Percentiles rank a stretch among this genome's conserved stretches.
Conservation (phyloP, 2,888 invertebrate species). For the Scaeva pyrastri region DNA sequence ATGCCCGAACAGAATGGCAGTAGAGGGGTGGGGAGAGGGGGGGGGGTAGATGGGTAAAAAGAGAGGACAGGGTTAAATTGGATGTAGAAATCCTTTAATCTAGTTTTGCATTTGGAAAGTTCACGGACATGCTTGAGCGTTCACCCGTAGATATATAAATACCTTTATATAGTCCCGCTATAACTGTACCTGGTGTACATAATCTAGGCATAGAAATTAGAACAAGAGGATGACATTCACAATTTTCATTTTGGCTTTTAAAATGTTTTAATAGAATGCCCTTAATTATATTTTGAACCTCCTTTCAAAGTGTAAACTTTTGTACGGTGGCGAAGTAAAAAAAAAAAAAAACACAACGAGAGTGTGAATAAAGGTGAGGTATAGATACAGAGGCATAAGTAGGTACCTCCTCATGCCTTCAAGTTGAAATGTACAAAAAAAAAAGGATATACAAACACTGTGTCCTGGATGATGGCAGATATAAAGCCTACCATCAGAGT, state of each 20-base stretch:
- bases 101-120: constrained; percentile 68
- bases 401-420: no score
- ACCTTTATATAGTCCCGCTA: background rate
- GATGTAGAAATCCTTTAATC: constrained; percentile 71
- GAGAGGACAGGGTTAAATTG: constrained; percentile 68
- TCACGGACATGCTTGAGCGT: constrained; percentile 70
- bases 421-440: background rate
- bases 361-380: constrained; percentile 25
- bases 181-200: background rate
- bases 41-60: no score
- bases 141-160: constrained; percentile 56
- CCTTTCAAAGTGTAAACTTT: constrained; percentile 9
- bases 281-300: constrained; percentile 63
- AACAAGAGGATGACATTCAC: constrained; percentile 64
- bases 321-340: background rate
- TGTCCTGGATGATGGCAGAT: background rate
- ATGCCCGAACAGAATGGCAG: constrained; percentile 9
- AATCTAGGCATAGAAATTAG: constrained; percentile 47
- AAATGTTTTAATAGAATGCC: constrained; percentile 55
- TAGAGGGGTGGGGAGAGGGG: no score
- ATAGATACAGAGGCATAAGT: constrained; percentile 1
- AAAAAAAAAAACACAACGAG: background rate
- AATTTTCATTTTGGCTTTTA: constrained; percentile 41
- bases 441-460: background rate
- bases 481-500: background rate